Evolutionary conservation across 1,140 invertebrate species (phyloP), one percentile per base, ranked within the genome.

Genomic region (Hyphantria cunea): DNA sequence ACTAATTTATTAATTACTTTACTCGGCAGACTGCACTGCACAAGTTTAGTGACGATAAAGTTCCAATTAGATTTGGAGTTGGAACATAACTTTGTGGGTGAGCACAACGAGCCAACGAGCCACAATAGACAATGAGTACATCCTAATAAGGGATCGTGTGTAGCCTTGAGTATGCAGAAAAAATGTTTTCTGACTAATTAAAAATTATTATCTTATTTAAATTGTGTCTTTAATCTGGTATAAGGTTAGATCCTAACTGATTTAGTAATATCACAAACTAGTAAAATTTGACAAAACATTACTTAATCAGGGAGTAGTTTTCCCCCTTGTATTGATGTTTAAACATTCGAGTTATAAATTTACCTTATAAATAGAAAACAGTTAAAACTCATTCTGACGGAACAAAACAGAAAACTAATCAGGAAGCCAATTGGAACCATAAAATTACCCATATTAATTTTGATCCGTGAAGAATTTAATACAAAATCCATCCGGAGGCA

Each of bases 391-490:
- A 25, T n/a, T 12, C 14, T 5, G 9, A 33, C 52, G 31, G 13
- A 44, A 44, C 12, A 34, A 0, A 25, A 10, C 32, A 48, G 15
- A 37, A 14, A 25, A 14, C 14, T 32, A 51, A 50, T 49, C 17
- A 60, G 11, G 10, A 51, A 44, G 12, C 4, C 33, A 51, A 32
- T 9, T 7, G 37, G 8, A 15, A 32, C 5, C 3, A 32, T 39
- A 13, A 51, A 60, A 60, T 60, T 50, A 60, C 17, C 31, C 25
- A 34, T 54, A 63, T 47, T 41, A 63, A 63, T 63, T 63, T 63
- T 48, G 31, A 60, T 60, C 39, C 37, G 25, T 50, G 39, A 70
- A 66, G 64, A 70, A 70, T 70, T 70, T 66, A 70, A 66, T 70
- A 61, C 64, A 54, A 47, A 59, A 49, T 59, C 44, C 45, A 62